Conservation (phyloP, 1,140 invertebrate species). For the Cotesia typhae region DNA sequence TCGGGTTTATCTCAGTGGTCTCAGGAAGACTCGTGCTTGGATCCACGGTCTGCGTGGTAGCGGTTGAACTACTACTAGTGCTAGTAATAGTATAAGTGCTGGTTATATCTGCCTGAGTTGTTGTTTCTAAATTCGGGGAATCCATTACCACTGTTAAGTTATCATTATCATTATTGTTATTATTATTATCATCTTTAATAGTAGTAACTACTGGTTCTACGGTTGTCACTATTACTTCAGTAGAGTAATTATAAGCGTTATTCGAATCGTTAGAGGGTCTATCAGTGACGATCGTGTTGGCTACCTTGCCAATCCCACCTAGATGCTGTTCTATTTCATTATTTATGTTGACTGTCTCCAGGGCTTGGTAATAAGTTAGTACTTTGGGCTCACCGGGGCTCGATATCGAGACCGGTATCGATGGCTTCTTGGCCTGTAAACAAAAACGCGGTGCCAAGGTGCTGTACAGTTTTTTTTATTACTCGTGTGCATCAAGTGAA, state of each 20-base stretch:
- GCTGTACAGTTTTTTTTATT: constrained; percentile 53
- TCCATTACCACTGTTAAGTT: constrained; percentile 44
- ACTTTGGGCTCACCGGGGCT: constrained; percentile 59
- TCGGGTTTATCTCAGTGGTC: constrained; percentile 30
- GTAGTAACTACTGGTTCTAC: constrained; percentile 48
- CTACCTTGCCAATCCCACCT: constrained; percentile 49
- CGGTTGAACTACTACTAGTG: no score
- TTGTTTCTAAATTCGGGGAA: constrained; percentile 44
- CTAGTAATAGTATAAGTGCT: no score
- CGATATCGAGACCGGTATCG: constrained; percentile 51
- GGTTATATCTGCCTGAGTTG: constrained; percentile 40
- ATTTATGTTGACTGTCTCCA: constrained; percentile 58
- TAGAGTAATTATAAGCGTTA: constrained; percentile 47
- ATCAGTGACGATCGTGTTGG: constrained; percentile 48
- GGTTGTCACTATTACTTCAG: constrained; percentile 35
- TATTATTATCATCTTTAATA: constrained; percentile 15
- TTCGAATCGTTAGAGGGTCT: constrained; percentile 44
- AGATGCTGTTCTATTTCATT: constrained; percentile 53
- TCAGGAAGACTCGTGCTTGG: constrained; percentile 32
- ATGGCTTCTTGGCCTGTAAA: constrained; percentile 55
- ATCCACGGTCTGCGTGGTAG: constrained; percentile 30
- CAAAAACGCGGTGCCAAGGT: constrained; percentile 57
- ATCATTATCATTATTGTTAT: constrained; percentile 47
- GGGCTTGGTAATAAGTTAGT: constrained; percentile 59
- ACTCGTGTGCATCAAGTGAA: constrained; percentile 24